These are phyloP conservation scores for Chydorus sphaericus DNA, from an alignment of 2,888 invertebrate species.

Conservation along the genomic window DNA sequence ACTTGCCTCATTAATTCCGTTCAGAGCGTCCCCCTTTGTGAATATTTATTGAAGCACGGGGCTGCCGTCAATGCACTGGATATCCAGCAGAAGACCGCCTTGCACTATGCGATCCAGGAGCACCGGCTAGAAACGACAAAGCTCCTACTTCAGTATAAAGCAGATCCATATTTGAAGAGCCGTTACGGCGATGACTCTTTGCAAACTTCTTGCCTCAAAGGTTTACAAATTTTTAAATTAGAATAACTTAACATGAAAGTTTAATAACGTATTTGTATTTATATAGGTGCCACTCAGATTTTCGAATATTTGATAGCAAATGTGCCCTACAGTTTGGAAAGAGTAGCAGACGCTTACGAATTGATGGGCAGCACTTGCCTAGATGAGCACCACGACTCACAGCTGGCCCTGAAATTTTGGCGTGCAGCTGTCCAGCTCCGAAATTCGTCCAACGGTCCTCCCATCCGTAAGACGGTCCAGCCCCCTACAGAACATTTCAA, in stretches of 20 bases:
- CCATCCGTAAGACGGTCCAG: constrained; percentile 19
- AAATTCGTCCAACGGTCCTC: constrained; percentile 22
- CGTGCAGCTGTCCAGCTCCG: constrained; percentile 56
- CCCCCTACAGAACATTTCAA: constrained; percentile 17
- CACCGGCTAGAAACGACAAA: constrained; percentile 63
- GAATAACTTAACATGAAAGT: neutral
- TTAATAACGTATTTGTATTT: neutral
- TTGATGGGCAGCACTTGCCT: constrained; percentile 74
- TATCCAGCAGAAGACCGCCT: constrained; percentile 76
- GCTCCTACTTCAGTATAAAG: constrained; percentile 60
- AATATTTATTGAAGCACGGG: constrained; percentile 59
- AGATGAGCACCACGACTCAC: constrained; percentile 44
- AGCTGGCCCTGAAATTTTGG: constrained; percentile 58
- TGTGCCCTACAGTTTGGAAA: constrained; percentile 42
- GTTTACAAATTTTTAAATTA: constrained; percentile 32
- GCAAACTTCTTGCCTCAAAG: constrained; percentile 70
- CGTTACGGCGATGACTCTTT: constrained; percentile 77
- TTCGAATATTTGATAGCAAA: constrained; percentile 51
- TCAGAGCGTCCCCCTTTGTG: constrained; percentile 66
- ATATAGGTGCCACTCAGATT: constrained; percentile 27
- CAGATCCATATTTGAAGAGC: constrained; percentile 58
- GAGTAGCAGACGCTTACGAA: constrained; percentile 72
- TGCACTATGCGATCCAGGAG: constrained; percentile 80
- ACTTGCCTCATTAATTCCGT: constrained; percentile 88
- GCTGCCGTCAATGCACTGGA: constrained; percentile 74